These are phyloP conservation scores for Chamaetylas fuelleborni DNA, from an alignment of 2,113 vertebrate genomes.

Conservation along the genomic window DNA sequence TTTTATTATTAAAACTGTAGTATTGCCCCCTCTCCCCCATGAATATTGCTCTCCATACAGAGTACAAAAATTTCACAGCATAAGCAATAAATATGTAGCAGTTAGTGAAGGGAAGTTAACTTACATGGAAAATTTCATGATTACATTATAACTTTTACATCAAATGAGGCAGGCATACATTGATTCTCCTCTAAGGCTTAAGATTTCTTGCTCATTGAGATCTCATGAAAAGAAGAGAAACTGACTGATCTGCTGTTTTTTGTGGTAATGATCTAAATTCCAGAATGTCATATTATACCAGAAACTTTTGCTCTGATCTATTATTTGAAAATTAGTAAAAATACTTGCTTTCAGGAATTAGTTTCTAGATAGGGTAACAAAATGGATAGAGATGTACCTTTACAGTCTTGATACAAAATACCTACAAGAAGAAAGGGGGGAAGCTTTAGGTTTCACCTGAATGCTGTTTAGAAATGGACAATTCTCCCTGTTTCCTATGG, in stretches of 20 bases:
- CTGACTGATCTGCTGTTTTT: neutral
- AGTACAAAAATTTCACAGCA: neutral
- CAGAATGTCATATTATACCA: neutral
- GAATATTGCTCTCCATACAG: neutral
- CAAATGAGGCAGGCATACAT: neutral
- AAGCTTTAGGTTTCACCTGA: neutral
- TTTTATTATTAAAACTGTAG: neutral
- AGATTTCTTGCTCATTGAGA: neutral
- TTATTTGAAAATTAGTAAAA: neutral
- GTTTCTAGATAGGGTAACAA: neutral
- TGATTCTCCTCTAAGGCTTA: neutral
- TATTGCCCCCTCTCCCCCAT: rapidly evolving
- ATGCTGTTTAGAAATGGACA: neutral
- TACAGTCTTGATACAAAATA: neutral
- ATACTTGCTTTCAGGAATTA: neutral
- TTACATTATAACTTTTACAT: neutral
- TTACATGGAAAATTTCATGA: neutral
- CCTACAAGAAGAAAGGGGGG: neutral
- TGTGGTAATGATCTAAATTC: neutral
- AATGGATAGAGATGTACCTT: neutral
- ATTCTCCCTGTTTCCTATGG: neutral
- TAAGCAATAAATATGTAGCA: neutral
- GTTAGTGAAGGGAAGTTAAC: neutral
- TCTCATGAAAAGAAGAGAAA: neutral
- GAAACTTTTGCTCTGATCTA: neutral